A percentile compares a stretch with the other conserved stretches of the same genome.
phyloP scores from a whole-genome alignment of 2,113 vertebrate species.

The Rhizomys pruinosus region DNA sequence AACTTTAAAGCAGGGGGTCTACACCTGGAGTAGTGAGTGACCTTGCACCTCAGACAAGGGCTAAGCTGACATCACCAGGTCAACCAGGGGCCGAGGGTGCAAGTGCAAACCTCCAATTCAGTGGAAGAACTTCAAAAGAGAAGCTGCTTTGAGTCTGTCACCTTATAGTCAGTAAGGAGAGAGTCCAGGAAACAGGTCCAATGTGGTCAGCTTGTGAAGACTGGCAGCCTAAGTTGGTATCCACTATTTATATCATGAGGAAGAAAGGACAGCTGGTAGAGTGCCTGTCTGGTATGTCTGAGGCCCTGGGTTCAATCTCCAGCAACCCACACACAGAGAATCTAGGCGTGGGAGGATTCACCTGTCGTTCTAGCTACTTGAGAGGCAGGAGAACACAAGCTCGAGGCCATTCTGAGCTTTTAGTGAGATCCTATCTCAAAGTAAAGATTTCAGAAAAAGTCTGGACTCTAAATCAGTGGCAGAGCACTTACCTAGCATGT shows the following conservation, averaged over 20 bases:
- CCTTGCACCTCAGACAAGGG: neutral
- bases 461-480: neutral
- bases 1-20: neutral
- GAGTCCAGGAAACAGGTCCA: neutral
- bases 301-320: no score
- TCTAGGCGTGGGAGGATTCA: no score
- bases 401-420: no score
- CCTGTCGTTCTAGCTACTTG: no score
- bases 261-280: neutral
- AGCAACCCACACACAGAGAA: no score
- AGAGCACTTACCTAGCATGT: neutral
- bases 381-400: no score
- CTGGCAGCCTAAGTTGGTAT: neutral
- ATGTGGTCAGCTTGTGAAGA: neutral
- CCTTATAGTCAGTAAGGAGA: neutral
- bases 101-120: neutral
- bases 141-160: slow-evolving; percentile 12
- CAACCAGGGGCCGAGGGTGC: neutral
- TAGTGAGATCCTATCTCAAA: no score
- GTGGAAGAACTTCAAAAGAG: slow-evolving; percentile 4
- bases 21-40: neutral
- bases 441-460: no score
- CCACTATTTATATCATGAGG: neutral
- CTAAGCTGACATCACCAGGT: neutral
- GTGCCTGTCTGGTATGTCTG: neutral